Conservation (phyloP, 1,140 invertebrate genomes). For the Neuroterus valhalla region DNA sequence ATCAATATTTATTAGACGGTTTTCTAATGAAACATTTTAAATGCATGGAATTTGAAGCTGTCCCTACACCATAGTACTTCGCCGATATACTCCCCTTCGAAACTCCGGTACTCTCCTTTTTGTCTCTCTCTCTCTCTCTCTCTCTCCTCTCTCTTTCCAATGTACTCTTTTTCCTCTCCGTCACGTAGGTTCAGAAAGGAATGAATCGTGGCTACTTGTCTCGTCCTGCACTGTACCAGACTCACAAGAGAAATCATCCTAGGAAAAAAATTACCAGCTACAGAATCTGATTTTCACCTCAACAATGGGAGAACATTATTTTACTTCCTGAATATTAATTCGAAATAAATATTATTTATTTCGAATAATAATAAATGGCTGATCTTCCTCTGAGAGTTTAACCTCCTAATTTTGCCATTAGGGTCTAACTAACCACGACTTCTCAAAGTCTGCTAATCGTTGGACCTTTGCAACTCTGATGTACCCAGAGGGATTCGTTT, state of each 20-base stretch:
- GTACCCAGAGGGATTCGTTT: not conserved
- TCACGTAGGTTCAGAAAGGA: conserved; percentile 17
- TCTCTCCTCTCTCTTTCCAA: not conserved
- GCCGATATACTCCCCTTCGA: conserved; percentile 25
- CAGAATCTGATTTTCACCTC: not conserved
- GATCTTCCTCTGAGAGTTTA: too few relatives aligned
- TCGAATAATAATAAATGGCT: too few relatives aligned
- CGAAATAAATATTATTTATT: too few relatives aligned
- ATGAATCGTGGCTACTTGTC: conserved; percentile 14
- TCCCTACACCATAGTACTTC: conserved; percentile 32
- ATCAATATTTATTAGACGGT: conserved; percentile 70
- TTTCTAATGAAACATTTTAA: conserved; percentile 72
- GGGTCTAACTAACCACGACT: not conserved
- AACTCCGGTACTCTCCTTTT: conserved; percentile 23
- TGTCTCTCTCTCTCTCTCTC: conserved; percentile 36
- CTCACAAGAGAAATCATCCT: conserved; percentile 6
- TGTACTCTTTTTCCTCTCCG: not conserved
- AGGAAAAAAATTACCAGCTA: not conserved
- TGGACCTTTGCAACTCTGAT: not conserved
- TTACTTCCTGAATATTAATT: not conserved
- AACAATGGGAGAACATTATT: not conserved
- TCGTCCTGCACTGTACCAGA: not conserved
- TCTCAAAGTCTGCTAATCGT: not conserved
- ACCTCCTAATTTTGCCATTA: too few relatives aligned
- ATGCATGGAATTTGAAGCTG: conserved; percentile 63